Conservation (phyloP, 2,113 vertebrate genomes). For the Atrichornis clamosus region DNA sequence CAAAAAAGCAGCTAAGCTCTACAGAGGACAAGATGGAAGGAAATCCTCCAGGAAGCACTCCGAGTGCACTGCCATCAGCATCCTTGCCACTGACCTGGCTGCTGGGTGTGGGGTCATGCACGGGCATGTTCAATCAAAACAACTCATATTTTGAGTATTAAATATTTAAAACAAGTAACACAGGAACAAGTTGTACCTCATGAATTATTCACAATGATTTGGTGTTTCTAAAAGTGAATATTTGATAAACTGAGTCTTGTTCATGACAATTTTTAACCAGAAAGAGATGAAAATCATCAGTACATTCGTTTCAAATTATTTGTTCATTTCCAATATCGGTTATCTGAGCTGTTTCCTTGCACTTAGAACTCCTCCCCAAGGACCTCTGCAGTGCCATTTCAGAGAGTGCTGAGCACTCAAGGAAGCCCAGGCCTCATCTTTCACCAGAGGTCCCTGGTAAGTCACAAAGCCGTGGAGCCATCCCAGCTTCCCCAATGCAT, state of each 20-base stretch:
- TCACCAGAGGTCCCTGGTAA: accelerated
- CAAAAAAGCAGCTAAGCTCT: accelerated
- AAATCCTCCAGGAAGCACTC: background rate
- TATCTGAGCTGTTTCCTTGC: background rate
- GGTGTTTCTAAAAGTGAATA: background rate
- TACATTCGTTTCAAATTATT: background rate
- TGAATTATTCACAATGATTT: background rate
- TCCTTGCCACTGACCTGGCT: background rate
- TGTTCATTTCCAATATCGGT: background rate
- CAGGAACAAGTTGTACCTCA: background rate
- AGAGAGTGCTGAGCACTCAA: accelerated
- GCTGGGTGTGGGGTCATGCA: accelerated
- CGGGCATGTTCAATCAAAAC: background rate
- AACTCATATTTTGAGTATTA: background rate
- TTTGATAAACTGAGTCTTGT: background rate
- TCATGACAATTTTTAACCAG: background rate
- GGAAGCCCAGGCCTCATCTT: accelerated
- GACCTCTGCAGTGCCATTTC: accelerated
- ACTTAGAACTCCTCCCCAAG: background rate
- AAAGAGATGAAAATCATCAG: background rate
- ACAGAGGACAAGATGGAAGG: accelerated
- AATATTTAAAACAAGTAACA: background rate
- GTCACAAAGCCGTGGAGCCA: accelerated
- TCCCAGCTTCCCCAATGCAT: accelerated
- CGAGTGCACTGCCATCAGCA: accelerated